phyloP scores from a whole-genome alignment of 2,888 invertebrate genomes.

The Zygothrica quintamaculata region DNA sequence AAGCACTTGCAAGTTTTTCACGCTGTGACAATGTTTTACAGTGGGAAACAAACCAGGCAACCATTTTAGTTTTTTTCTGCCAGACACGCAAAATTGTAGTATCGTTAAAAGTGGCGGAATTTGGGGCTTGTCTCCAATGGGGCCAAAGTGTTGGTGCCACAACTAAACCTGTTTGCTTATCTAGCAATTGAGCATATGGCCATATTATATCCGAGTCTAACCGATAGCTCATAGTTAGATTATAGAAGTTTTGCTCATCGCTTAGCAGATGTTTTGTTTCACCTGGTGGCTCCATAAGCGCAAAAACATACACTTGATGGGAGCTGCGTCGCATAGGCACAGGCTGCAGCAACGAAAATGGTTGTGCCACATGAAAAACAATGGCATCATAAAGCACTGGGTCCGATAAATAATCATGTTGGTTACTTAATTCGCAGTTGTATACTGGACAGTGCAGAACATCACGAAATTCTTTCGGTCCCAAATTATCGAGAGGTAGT shows the following conservation, averaged over 20 bases:
- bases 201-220: slow-evolving; percentile 85
- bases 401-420: slow-evolving; percentile 75
- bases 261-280: slow-evolving; percentile 82
- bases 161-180: slow-evolving; percentile 63
- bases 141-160: slow-evolving; percentile 76
- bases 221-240: slow-evolving; percentile 87
- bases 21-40: slow-evolving; percentile 85
- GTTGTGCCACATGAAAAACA: slow-evolving; percentile 85
- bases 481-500: slow-evolving; percentile 71
- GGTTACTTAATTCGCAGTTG: slow-evolving; percentile 85
- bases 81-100: slow-evolving; percentile 51
- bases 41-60: slow-evolving; percentile 87
- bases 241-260: slow-evolving; percentile 85
- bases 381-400: slow-evolving; percentile 85
- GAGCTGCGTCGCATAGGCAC: slow-evolving; percentile 82
- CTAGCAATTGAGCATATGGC: slow-evolving; percentile 83
- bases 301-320: slow-evolving; percentile 86
- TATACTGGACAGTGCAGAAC: slow-evolving; percentile 81
- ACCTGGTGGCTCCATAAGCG: slow-evolving; percentile 85
- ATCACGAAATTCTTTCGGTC: slow-evolving; percentile 70
- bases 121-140: slow-evolving; percentile 71
- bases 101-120: slow-evolving; percentile 50
- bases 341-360: slow-evolving; percentile 76
- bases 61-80: slow-evolving; percentile 85
- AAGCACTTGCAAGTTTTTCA: slow-evolving; percentile 84